Evolutionary conservation across 2,888 invertebrate species (phyloP), one percentile per base, ranked within the genome.

Genomic region (Dione vanillae): DNA sequence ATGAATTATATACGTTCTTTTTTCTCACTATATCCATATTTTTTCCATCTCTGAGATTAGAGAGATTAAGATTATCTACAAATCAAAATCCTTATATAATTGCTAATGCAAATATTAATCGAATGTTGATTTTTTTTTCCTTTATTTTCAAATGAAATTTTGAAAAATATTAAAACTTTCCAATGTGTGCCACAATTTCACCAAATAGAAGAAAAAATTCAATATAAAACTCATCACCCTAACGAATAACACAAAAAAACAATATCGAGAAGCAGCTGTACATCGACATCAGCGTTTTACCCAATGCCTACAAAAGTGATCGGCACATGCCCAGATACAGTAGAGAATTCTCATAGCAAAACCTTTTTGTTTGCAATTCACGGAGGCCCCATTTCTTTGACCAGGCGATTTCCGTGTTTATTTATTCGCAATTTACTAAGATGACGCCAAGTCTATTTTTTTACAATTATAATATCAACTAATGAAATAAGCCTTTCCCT

Each of bases 241-340:
- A 43, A 11, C 12, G 12, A 43, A 43, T 12, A 12, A 35, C 8
- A 52, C n/a, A 47, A n/a, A 10, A 56, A 85, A 88, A 87, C 85
- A 84, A 84, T 81, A 70, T 62, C 37, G 69, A 16, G 78, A 81
- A 73, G 78, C 80, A 83, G 78, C 80, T 87, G 85, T 78, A 80
- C 84, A 56, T 27, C 87, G 86, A 85, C 85, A 83, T 80, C 80
- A 76, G 74, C 77, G 62, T 77, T 78, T 79, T 78, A 77, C 74
- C 54, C 79, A 84, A 81, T 83, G 80, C 79, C 81, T 82, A 82
- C 81, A 80, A 82, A 80, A 81, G 82, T 82, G 79, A 78, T 82
- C 80, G 80, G 79, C 85, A 84, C 85, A 86, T 84, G 85, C 84
- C 77, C 79, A 80, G 82, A 82, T 79, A 79, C 80, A 77, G 76